Conservation (phyloP, 2,113 vertebrate genomes). For the Sialia sialis region DNA sequence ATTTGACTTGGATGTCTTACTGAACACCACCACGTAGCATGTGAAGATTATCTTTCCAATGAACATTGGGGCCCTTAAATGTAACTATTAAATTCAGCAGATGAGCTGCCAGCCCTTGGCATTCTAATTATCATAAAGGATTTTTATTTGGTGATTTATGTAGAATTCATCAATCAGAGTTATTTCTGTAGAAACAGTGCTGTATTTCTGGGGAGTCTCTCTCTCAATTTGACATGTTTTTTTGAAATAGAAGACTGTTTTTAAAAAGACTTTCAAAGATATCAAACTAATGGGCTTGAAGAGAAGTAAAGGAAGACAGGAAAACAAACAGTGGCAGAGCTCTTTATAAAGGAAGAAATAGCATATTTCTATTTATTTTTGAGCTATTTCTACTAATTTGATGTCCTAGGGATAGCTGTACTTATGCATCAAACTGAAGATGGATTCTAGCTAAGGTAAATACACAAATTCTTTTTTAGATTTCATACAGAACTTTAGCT, state of each 20-base stretch:
- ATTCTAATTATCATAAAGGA: background rate
- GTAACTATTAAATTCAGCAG: background rate
- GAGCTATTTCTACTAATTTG: background rate
- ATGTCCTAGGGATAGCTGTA: background rate
- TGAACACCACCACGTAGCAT: rapidly evolving
- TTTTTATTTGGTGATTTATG: background rate
- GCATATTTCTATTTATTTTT: background rate
- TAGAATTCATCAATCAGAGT: background rate
- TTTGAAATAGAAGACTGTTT: background rate
- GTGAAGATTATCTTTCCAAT: background rate
- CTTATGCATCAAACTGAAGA: background rate
- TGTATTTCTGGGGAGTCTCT: background rate
- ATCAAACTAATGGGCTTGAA: background rate
- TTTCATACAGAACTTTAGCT: background rate
- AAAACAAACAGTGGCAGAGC: background rate
- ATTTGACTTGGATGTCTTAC: background rate
- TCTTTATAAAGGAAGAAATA: background rate
- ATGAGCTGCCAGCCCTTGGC: background rate
- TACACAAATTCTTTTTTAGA: background rate
- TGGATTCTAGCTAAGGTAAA: background rate
- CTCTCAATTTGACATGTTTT: background rate
- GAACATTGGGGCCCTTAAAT: background rate
- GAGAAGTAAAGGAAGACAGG: background rate
- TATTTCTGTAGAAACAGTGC: background rate
- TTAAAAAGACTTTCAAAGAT: background rate